Base-by-base conservation (phyloP, 2,797 vertebrate species). In the Sebastes hopkinsi region DNA sequence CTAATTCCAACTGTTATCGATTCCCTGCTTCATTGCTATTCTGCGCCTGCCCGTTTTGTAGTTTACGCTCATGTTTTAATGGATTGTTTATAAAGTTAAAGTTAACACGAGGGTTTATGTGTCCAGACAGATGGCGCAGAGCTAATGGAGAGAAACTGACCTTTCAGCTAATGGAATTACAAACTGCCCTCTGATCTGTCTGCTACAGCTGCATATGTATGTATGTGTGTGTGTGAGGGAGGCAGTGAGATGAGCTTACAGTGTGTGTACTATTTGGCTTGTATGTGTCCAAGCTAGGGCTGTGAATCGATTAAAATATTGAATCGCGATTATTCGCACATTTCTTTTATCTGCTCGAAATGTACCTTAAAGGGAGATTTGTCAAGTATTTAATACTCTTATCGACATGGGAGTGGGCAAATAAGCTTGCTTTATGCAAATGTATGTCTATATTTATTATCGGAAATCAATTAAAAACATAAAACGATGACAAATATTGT, bases 161-260 rank as follows among this genome's bases (percentile, higher is more conserved):
- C 73, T 89, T 91, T 88, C 18, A 42, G 78, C 79, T 82, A 89
- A 89, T 85, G 59, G 72, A 85, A 75, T 82, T 80, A 85, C 69
- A 87, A 87, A 85, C 68, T 79, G 68, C 60, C 66, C 68, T 85
- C 77, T 84, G 83, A 82, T 89, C 60, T 68, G n/a, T 74, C 25
- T 61, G 23, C 71, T 36, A 13, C 27, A 52, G 56, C 54, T 50
- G 52, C 32, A 55, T 72, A 34, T 55, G 29, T 54, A 38, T 77
- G 75, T 58, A 2, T 46, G 10, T 42, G 0, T 38, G 38, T 42
- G 12, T 38, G 12, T 14, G 36, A 16, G 25, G 8, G 27, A 46
- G 55, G 60, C 29, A 3, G 27, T 58, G 3, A 3, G 29, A 16
- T 8, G 4, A 6, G 27, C 9, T 55, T 55, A 14, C 13, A 38